A percentile compares a stretch with the other conserved stretches of the same genome.
phyloP scores from a whole-genome alignment of 2,797 vertebrate genomes.

The Neosilurus mollespiculum region DNA sequence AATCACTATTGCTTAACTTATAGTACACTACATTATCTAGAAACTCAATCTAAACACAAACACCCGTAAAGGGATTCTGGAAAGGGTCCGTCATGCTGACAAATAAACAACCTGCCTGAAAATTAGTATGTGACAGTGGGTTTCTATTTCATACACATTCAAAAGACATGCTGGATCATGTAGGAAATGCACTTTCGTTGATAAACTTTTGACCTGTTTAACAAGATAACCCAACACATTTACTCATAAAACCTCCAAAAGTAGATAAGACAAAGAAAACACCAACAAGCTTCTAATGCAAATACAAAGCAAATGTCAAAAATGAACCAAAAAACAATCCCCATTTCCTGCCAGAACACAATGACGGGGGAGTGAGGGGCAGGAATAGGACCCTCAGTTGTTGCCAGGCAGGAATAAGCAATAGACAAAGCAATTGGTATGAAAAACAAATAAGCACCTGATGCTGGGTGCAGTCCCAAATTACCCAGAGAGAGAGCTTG shows the following conservation, averaged over 20 bases:
- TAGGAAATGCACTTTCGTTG: not conserved
- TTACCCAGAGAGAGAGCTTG: not conserved
- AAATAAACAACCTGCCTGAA: not conserved
- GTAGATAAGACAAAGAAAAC: not conserved
- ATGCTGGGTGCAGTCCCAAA: not conserved
- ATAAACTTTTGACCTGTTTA: not conserved
- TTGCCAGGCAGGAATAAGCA: not conserved
- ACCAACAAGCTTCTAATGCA: too few species aligned
- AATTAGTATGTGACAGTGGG: not conserved
- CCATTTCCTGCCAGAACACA: not conserved
- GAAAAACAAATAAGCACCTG: constrained; percentile 16
- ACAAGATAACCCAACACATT: not conserved
- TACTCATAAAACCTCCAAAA: not conserved
- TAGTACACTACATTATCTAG: not conserved
- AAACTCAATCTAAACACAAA: not conserved
- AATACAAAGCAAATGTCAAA: not conserved
- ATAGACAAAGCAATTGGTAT: not conserved
- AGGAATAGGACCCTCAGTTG: not conserved
- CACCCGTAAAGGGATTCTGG: not conserved
- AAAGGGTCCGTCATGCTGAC: not conserved
- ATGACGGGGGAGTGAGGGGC: too few species aligned
- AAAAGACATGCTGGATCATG: constrained; percentile 8
- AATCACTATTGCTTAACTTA: not conserved
- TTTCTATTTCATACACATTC: not conserved
- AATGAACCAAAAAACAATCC: not conserved